Evolutionary conservation across 1,140 invertebrate species (phyloP).

Genomic region (Riptortus pedestris): DNA sequence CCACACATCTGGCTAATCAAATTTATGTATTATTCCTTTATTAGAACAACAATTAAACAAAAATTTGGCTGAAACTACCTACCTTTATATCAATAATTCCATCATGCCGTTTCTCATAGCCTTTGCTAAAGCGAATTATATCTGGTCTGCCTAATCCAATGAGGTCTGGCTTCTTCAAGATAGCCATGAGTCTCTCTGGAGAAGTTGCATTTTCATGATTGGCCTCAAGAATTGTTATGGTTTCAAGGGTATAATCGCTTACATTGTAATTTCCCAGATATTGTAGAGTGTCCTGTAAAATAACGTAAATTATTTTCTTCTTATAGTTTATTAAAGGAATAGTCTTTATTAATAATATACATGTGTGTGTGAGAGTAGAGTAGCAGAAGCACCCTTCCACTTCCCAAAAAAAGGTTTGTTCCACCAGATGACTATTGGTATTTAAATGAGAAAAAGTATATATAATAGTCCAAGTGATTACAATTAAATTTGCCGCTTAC

Average conservation of each 20-base stretch:
- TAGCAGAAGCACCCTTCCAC: too few relatives aligned
- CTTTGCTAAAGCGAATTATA: not conserved
- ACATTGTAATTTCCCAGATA: constrained; percentile 4
- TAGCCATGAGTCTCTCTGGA: not conserved
- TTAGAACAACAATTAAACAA: not conserved
- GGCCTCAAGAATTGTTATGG: not conserved
- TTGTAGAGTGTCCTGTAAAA: constrained; percentile 20
- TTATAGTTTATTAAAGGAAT: not conserved
- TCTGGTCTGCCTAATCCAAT: not conserved
- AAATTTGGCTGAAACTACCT: not conserved
- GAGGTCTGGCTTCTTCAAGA: not conserved
- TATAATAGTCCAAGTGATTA: not conserved
- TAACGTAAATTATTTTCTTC: not conserved
- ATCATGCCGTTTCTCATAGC: not conserved
- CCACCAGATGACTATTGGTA: not conserved
- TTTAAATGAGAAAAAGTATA: not conserved
- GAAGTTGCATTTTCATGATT: constrained; percentile 1
- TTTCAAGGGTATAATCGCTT: not conserved
- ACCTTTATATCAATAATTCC: constrained; percentile 32
- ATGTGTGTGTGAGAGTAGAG: too few relatives aligned
- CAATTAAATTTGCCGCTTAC: constrained; percentile 34
- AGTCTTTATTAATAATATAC: not conserved
- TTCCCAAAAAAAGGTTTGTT: not conserved
- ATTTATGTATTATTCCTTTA: not conserved
- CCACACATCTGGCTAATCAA: not conserved